Percentiles rank a stretch among this genome's conserved stretches.
Conservation (phyloP, 1,140 invertebrate species). For the Ips typographus region DNA sequence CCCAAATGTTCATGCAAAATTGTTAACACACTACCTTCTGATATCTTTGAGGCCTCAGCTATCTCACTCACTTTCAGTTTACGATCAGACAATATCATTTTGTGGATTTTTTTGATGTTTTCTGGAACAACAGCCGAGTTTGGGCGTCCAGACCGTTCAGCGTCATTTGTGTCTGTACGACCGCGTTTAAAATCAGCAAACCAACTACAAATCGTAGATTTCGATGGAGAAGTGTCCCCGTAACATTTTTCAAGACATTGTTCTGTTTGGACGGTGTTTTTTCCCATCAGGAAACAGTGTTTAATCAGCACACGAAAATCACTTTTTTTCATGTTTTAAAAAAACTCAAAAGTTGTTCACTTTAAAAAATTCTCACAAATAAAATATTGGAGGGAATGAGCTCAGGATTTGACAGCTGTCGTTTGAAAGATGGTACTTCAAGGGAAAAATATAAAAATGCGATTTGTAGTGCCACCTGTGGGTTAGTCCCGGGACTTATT, state of each 20-base stretch:
- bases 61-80: slow-evolving; percentile 38
- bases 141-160: slow-evolving; percentile 39
- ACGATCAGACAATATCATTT: slow-evolving; percentile 42
- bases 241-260: slow-evolving; percentile 30
- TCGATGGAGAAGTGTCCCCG: slow-evolving; percentile 32
- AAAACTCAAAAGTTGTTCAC: no score
- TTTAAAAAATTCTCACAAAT: no score
- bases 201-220: slow-evolving; percentile 39
- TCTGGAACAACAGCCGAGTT: slow-evolving; percentile 34
- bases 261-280: slow-evolving; percentile 15
- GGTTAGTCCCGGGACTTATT: no score
- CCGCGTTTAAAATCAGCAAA: slow-evolving; percentile 46
- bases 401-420: no score
- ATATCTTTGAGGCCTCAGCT: slow-evolving; percentile 33
- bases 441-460: no score
- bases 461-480: no score
- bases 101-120: slow-evolving; percentile 44
- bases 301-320: slow-evolving; percentile 10
- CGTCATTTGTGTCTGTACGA: no score
- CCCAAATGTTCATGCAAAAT: slow-evolving; percentile 34
- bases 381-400: no score
- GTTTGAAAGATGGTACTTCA: no score
- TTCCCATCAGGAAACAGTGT: slow-evolving; percentile 9
- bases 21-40: slow-evolving; percentile 25
- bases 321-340: no score